Evolutionary conservation across 2,888 invertebrate species (phyloP).

Genomic region (Diarsia dahlii): DNA sequence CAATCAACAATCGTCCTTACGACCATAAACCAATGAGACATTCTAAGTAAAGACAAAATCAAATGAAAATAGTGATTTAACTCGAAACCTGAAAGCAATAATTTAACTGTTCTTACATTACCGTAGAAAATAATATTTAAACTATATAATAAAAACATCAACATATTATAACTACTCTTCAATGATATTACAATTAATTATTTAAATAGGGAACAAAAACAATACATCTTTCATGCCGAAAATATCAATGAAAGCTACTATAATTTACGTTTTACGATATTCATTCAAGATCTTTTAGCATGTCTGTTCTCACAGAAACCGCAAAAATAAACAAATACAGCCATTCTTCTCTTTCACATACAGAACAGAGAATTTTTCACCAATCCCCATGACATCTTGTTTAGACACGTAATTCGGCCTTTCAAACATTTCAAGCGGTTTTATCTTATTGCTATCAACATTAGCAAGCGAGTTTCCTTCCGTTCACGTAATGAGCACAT

Average conservation of each 20-base stretch:
- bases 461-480: constrained; percentile 45
- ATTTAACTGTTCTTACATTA: not conserved
- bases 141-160: not conserved
- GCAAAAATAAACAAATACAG: constrained; percentile 23
- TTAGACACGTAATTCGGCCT: constrained; percentile 42
- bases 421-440: constrained; percentile 49
- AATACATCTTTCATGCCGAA: not conserved
- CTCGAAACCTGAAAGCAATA: too few relatives aligned
- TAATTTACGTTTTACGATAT: not conserved
- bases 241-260: constrained; percentile 11
- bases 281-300: constrained; percentile 13
- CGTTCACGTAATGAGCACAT: constrained; percentile 39
- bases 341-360: constrained; percentile 13
- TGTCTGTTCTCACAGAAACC: constrained; percentile 16
- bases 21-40: too few relatives aligned
- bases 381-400: constrained; percentile 31
- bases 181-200: not conserved
- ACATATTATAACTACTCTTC: not conserved
- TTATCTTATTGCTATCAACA: constrained; percentile 36
- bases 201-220: not conserved
- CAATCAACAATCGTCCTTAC: too few relatives aligned
- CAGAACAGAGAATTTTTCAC: constrained; percentile 4
- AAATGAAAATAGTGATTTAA: too few relatives aligned
- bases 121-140: not conserved
- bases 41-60: too few relatives aligned